phyloP scores from a whole-genome alignment of 23 tunicate genomes.

The Botrylloides violaceus region DNA sequence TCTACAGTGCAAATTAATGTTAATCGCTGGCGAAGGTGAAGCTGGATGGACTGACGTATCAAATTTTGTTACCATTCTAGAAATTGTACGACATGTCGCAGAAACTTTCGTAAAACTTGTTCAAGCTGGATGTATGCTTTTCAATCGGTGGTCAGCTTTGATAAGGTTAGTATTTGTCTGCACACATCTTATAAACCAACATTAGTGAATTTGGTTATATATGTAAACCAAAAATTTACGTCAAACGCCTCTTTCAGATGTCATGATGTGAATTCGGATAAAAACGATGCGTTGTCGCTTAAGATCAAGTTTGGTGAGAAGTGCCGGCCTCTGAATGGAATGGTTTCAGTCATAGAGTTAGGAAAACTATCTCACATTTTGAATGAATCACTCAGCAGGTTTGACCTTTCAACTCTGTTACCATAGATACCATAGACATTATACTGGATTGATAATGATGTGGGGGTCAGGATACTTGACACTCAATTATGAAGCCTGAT shows the following conservation, averaged over 20 bases:
- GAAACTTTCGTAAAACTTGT: slow-evolving; percentile 43
- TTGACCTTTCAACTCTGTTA: too few relatives aligned
- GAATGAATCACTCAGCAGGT: slow-evolving; percentile 13
- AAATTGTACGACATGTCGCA: slow-evolving; percentile 39
- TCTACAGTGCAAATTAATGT: slow-evolving; percentile 42
- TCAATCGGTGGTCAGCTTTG: slow-evolving; percentile 40
- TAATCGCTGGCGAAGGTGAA: slow-evolving; percentile 67
- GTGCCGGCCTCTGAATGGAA: slow-evolving; percentile 7
- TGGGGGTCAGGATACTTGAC: too few relatives aligned
- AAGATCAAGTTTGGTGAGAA: slow-evolving; percentile 14
- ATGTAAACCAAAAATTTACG: too few relatives aligned
- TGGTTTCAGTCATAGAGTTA: neutral
- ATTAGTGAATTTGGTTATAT: too few relatives aligned
- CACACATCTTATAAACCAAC: too few relatives aligned
- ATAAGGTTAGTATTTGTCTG: too few relatives aligned
- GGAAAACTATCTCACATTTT: slow-evolving; percentile 9
- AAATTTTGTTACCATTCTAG: slow-evolving; percentile 34
- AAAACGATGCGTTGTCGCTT: neutral
- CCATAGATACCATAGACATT: too few relatives aligned
- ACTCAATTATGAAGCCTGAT: too few relatives aligned
- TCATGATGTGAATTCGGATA: neutral
- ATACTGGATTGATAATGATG: too few relatives aligned
- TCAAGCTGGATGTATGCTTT: slow-evolving; percentile 54
- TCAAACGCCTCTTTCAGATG: slow-evolving; percentile 13
- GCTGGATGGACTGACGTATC: slow-evolving; percentile 43